Evolutionary conservation across 2,113 vertebrate species (phyloP).

Genomic region (Phyllostomus hastatus): DNA sequence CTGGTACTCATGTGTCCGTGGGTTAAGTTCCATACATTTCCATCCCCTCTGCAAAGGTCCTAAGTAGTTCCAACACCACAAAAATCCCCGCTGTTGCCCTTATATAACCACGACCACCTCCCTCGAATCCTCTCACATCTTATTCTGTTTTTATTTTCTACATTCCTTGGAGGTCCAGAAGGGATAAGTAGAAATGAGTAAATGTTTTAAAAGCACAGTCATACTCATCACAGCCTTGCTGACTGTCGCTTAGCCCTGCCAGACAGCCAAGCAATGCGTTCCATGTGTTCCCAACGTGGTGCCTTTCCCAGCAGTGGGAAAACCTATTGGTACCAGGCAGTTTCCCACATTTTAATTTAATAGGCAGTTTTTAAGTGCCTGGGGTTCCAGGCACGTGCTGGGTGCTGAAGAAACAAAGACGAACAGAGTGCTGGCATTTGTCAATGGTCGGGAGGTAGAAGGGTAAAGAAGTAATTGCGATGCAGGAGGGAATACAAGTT

Average conservation of each 20-base stretch:
- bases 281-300: too few relatives aligned
- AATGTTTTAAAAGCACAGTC: background rate
- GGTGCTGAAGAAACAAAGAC: background rate
- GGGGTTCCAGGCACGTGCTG: background rate
- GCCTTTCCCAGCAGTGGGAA: background rate
- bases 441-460: background rate
- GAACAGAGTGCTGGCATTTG: background rate
- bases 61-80: background rate
- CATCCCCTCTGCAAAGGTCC: background rate
- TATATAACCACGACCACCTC: background rate
- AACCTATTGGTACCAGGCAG: background rate
- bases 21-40: background rate
- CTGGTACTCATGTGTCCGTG: background rate
- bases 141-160: background rate
- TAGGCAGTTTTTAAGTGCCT: background rate
- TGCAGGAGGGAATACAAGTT: background rate
- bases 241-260: background rate
- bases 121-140: background rate
- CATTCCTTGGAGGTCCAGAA: background rate
- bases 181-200: background rate
- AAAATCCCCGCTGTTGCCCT: background rate
- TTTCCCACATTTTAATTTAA: background rate
- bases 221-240: background rate
- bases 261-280: background rate
- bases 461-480: background rate